phyloP scores from a whole-genome alignment of 2,888 invertebrate species.

The Trypoxylon attenuatum region DNA sequence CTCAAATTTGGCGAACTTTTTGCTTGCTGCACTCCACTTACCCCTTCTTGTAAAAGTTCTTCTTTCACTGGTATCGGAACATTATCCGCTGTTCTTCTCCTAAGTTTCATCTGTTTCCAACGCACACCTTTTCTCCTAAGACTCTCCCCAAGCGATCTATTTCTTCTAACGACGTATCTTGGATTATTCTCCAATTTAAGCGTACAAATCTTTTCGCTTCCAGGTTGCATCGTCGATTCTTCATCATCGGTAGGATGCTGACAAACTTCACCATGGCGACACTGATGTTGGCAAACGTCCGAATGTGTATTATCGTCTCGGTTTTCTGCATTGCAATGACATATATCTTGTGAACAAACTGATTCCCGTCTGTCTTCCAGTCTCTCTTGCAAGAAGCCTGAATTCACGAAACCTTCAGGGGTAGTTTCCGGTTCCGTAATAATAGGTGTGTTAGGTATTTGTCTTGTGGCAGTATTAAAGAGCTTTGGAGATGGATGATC shows the following conservation, averaged over 20 bases:
- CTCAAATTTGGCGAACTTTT: slow-evolving; percentile 58
- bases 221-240: too few relatives aligned
- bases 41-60: background rate
- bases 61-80: slow-evolving; percentile 44
- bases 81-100: slow-evolving; percentile 58
- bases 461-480: slow-evolving; percentile 24
- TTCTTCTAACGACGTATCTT: slow-evolving; percentile 59
- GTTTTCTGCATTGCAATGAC: background rate
- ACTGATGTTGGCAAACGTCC: slow-evolving; percentile 16
- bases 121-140: slow-evolving; percentile 66
- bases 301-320: background rate
- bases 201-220: too few relatives aligned
- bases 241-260: slow-evolving; percentile 26
- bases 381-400: slow-evolving; percentile 57
- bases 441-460: background rate
- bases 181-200: slow-evolving; percentile 35
- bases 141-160: slow-evolving; percentile 57
- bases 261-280: slow-evolving; percentile 42
- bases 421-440: slow-evolving; percentile 19
- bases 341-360: background rate
- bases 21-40: slow-evolving; percentile 42
- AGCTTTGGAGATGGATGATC: slow-evolving; percentile 43
- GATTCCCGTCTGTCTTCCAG: too few relatives aligned
- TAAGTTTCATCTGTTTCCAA: slow-evolving; percentile 60
- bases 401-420: slow-evolving; percentile 54